A percentile compares a stretch with the other conserved stretches of the same genome.
Evolutionary conservation across 2,113 vertebrate genomes (phyloP).

Genomic region (Amphiprion ocellaris): DNA sequence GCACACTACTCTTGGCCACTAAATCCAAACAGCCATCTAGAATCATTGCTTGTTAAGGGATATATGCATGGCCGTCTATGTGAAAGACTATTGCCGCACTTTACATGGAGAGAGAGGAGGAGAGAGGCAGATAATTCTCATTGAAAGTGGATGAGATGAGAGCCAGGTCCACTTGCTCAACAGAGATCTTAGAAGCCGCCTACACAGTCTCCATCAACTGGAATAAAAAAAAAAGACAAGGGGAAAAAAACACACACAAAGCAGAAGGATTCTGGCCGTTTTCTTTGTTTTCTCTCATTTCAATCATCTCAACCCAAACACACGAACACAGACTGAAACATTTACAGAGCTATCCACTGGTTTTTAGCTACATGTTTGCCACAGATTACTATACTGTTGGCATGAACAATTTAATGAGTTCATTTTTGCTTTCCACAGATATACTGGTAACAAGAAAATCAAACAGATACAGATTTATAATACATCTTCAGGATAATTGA

Average conservation of each 20-base stretch:
- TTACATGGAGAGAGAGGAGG: conserved; percentile 37
- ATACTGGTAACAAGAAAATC: too few species aligned
- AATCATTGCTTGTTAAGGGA: conserved; percentile 40
- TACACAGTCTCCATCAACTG: conserved; percentile 61
- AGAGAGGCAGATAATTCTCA: conserved; percentile 64
- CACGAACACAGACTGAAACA: neutral
- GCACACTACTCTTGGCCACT: neutral
- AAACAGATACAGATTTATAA: too few species aligned
- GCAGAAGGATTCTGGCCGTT: conserved; percentile 18
- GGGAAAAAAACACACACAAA: conserved; percentile 15
- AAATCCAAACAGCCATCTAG: conserved; percentile 14
- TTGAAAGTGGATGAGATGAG: conserved; percentile 73
- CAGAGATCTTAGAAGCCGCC: conserved; percentile 62
- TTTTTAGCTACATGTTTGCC: neutral
- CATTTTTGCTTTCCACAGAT: neutral
- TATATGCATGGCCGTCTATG: conserved; percentile 28
- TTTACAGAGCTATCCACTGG: neutral
- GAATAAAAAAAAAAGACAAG: conserved; percentile 19
- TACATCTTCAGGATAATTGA: too few species aligned
- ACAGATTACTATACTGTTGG: neutral
- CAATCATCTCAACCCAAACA: conserved; percentile 8
- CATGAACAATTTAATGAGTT: neutral
- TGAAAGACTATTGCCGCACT: conserved; percentile 48
- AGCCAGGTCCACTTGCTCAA: conserved; percentile 66
- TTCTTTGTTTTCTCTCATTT: conserved; percentile 32